Conservation (phyloP, 2,888 invertebrate species). For the Torymus tubicola region DNA sequence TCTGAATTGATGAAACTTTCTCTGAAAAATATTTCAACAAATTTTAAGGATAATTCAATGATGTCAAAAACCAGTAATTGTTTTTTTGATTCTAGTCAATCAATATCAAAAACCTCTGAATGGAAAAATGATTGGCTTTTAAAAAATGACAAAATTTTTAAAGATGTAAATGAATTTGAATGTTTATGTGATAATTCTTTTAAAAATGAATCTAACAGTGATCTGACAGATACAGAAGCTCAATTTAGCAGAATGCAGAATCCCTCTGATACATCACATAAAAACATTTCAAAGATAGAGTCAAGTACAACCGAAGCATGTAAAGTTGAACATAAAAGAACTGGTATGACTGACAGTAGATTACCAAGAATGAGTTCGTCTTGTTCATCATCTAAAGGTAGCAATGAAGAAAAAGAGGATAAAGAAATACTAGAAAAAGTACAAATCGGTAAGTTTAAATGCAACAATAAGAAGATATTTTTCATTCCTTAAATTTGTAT, state of each 20-base stretch:
- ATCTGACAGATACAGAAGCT: neutral
- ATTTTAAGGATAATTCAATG: neutral
- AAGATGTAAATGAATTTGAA: conserved; percentile 66
- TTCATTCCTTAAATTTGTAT: too few species aligned
- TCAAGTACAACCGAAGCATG: too few species aligned
- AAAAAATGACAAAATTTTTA: conserved; percentile 71
- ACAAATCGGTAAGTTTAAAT: conserved; percentile 68
- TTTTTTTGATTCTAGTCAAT: conserved; percentile 65
- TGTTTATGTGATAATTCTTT: neutral
- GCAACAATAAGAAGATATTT: too few species aligned
- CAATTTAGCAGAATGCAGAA: neutral
- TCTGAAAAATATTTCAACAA: neutral
- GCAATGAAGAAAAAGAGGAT: conserved; percentile 73
- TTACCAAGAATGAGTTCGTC: conserved; percentile 74
- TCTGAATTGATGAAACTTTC: neutral
- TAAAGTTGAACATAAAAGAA: too few species aligned
- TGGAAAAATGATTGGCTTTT: conserved; percentile 74
- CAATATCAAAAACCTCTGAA: conserved; percentile 72
- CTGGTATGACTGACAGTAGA: conserved; percentile 70
- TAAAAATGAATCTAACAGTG: neutral
- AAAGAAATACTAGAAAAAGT: conserved; percentile 73
- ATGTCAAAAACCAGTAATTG: conserved; percentile 57
- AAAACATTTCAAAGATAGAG: too few species aligned
- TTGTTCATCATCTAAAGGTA: conserved; percentile 73
- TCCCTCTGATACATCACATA: too few species aligned